Base-by-base conservation (phyloP, 2,113 vertebrate genomes). In the Nestor notabilis region DNA sequence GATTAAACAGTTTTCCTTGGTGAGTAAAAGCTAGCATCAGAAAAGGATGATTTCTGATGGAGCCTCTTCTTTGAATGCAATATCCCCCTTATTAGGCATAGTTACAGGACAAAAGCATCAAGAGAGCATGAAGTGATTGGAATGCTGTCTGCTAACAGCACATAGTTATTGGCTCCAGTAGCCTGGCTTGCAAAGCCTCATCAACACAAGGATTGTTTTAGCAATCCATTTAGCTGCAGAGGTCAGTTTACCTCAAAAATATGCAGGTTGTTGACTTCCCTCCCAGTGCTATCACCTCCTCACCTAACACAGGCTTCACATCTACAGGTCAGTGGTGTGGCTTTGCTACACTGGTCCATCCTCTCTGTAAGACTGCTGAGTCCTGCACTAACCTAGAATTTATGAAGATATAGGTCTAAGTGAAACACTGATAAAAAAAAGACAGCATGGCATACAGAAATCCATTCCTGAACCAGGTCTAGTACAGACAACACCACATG, bases 161-260 rank as follows among this genome's bases (percentile, higher is more conserved):
- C 50, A 47, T 60, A 68, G 47, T 43, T 69, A 84, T 71, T 90
- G 76, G 95, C 93, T 86, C 92, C 92, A 56, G 20, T 0, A 72
- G 87, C 87, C 77, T 72, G 90, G 18, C 39, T 91, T 91, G 79
- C 96, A 96, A 94, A 96, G 87, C 82, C 90, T 86, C 87, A 65
- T 87, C 92, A 94, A 93, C 85, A 95, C 88, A 77, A 74, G 95
- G 93, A 94, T 76, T 95, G 95, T 58, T 92, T 43, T 16, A 79
- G 70, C 91, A 96, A 96, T 90, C 87, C 74, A 41, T 87, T 95
- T 91, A 96, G 93, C 88, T 89, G 83, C 83, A 55, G 77, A 95
- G 86, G 94, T 88, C 85, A 88, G 87, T 90, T 95, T 85, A 95
- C 29, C 69, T 50, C 19, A 71, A 83, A 83, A 65, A 50, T 71